Evolutionary conservation across 1,140 invertebrate genomes (phyloP).

Genomic region (Agraylea sexmaculata): DNA sequence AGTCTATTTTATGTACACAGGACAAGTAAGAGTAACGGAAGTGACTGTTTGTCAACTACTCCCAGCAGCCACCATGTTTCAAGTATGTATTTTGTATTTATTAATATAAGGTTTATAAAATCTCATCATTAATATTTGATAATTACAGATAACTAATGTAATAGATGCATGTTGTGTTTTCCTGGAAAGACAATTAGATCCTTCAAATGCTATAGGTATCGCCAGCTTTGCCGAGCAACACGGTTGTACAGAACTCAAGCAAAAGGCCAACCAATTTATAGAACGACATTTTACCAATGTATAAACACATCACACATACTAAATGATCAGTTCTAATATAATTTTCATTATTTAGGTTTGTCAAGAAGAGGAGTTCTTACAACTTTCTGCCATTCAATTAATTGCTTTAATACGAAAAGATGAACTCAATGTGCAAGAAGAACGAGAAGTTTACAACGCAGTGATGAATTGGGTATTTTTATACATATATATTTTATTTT

Average conservation of each 20-base stretch:
- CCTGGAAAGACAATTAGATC: slow-evolving; percentile 79
- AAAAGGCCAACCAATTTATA: slow-evolving; percentile 81
- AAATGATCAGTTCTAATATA: neutral
- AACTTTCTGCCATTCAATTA: slow-evolving; percentile 65
- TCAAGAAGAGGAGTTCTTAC: slow-evolving; percentile 82
- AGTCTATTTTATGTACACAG: slow-evolving; percentile 85
- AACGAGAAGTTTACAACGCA: slow-evolving; percentile 83
- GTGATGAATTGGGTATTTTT: slow-evolving; percentile 70
- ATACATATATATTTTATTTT: slow-evolving; percentile 23
- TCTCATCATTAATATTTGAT: neutral
- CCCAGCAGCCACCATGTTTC: slow-evolving; percentile 88
- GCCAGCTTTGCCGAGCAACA: slow-evolving; percentile 86
- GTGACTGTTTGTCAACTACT: slow-evolving; percentile 80
- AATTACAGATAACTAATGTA: slow-evolving; percentile 65
- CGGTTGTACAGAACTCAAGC: slow-evolving; percentile 68
- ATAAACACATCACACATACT: slow-evolving; percentile 6
- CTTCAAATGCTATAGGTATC: slow-evolving; percentile 88
- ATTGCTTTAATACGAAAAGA: slow-evolving; percentile 73
- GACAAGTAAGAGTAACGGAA: slow-evolving; percentile 78
- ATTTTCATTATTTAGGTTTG: slow-evolving; percentile 49
- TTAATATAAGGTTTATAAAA: neutral
- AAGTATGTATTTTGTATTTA: slow-evolving; percentile 44
- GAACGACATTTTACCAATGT: slow-evolving; percentile 80
- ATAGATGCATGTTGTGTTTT: slow-evolving; percentile 86
- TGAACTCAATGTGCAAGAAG: slow-evolving; percentile 80